Evolutionary conservation across 2,888 invertebrate species (phyloP), one percentile per base, ranked within the genome.

Genomic region (Rugalucina vietnamica): DNA sequence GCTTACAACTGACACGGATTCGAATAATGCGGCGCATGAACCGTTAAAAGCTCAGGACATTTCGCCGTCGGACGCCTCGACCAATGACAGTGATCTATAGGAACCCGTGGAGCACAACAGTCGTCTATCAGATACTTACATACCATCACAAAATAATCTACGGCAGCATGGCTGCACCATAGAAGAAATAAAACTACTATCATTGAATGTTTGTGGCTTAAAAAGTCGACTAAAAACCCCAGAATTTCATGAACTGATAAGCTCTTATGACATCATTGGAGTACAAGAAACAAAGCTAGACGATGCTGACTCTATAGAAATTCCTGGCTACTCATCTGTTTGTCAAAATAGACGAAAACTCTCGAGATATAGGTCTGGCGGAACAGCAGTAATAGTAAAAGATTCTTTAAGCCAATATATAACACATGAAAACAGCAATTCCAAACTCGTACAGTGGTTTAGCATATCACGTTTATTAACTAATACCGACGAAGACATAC

Each of bases 221-320:
- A n/a, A 43, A 39, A 14, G 5, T 5, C 27, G 24, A 39, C 27
- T 39, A 43, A 5, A 27, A 18, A 8, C 10, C 10, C 74, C 74
- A 10, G 74, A 74, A 54, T 74, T 74, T 74, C 1, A 34, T 21
- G n/a, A 10, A 10, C 24, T 74, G 4, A 54, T 74, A 10, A 1
- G n/a, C 1, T 1, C 5, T 3, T 74, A 54, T 74, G 74, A 74
- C 36, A 54, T 74, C 1, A 74, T 74, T 10, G 54, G 74, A 0
- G 5, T 74, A 54, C 74, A 74, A 36, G 74, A 74, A 74, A 74
- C 34, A 5, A 74, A 74, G 8, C 14, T 74, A 29, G 54, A 74
- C 36, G 36, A 74, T 24, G 21, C 49, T 3, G 73, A 73, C 34
- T 21, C 2, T 10, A 14, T 73, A 0, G 1, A 14, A 21, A 60